Percentiles rank a stretch among this genome's conserved stretches.
phyloP scores from a whole-genome alignment of 2,888 invertebrate species.

The Dugesia japonica region DNA sequence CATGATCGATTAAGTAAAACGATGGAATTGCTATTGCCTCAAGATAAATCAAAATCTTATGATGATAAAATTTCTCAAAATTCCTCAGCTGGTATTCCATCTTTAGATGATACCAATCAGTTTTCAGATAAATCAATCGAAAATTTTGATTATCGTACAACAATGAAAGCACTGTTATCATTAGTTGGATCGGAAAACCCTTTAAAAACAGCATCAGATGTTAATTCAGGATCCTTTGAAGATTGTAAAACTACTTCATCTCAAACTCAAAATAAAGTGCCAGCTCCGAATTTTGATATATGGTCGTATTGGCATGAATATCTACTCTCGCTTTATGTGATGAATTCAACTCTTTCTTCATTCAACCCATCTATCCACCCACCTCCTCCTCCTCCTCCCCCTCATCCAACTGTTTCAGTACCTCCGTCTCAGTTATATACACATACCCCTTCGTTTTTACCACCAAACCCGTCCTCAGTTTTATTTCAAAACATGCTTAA shows the following conservation, averaged over 20 bases:
- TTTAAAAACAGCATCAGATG: background rate
- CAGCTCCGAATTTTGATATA: background rate
- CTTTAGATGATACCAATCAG: background rate
- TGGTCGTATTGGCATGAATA: conserved; percentile 14
- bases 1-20: background rate
- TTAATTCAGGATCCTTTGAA: background rate
- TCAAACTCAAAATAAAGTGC: background rate
- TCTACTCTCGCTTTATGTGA: background rate
- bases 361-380: background rate
- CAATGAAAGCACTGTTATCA: background rate
- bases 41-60: background rate
- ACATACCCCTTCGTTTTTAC: background rate
- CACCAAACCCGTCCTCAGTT: background rate
- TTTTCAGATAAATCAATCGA: background rate
- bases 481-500: conserved; percentile 11
- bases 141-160: background rate
- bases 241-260: background rate
- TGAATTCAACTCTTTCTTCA: conserved; percentile 1
- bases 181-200: background rate
- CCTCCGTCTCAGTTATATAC: background rate
- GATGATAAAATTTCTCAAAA: background rate
- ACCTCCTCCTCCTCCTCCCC: background rate
- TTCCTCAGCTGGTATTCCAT: background rate
- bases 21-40: background rate
- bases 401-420: background rate